Percentiles rank a stretch among this genome's conserved stretches.
Conservation (phyloP, 2,113 vertebrate genomes). For the Ceyx margarethae region DNA sequence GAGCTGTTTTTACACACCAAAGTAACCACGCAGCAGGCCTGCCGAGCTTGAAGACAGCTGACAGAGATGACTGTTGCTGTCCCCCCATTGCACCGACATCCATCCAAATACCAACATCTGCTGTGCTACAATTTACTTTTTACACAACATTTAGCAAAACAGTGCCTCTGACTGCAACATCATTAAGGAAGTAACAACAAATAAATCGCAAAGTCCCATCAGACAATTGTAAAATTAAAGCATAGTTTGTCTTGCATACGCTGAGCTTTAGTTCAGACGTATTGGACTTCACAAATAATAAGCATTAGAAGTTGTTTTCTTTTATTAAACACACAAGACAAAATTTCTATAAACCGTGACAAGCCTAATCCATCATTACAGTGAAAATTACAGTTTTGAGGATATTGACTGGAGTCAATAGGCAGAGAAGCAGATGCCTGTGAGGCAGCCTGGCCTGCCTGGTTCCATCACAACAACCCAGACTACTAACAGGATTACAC, state of each 20-base stretch:
- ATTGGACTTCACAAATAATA: conserved; percentile 55
- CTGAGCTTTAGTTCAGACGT: conserved; percentile 64
- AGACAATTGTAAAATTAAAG: conserved; percentile 75
- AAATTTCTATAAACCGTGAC: conserved; percentile 30
- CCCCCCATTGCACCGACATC: conserved; percentile 78
- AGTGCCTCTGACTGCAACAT: conserved; percentile 82
- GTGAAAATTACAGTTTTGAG: conserved; percentile 67
- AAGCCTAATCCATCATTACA: conserved; percentile 58
- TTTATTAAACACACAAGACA: conserved; percentile 47
- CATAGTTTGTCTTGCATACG: conserved; percentile 62
- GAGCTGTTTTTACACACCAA: conserved; percentile 90
- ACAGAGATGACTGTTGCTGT: conserved; percentile 81
- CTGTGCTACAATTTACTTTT: conserved; percentile 90
- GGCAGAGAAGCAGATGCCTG: conserved; percentile 61
- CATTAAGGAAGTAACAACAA: conserved; percentile 79
- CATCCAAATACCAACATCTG: conserved; percentile 88
- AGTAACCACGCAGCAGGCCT: conserved; percentile 92
- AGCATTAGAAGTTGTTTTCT: conserved; percentile 25
- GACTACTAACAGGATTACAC: conserved; percentile 35
- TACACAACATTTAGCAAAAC: conserved; percentile 93
- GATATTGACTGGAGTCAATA: conserved; percentile 35
- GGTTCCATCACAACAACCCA: neutral
- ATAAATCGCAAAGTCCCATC: conserved; percentile 72
- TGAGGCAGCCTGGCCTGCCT: neutral
- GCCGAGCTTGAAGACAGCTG: conserved; percentile 79